Percentiles rank a stretch among this genome's conserved stretches.
phyloP scores from a whole-genome alignment of 1,140 invertebrate species.

The Trinorchestia longiramus region DNA sequence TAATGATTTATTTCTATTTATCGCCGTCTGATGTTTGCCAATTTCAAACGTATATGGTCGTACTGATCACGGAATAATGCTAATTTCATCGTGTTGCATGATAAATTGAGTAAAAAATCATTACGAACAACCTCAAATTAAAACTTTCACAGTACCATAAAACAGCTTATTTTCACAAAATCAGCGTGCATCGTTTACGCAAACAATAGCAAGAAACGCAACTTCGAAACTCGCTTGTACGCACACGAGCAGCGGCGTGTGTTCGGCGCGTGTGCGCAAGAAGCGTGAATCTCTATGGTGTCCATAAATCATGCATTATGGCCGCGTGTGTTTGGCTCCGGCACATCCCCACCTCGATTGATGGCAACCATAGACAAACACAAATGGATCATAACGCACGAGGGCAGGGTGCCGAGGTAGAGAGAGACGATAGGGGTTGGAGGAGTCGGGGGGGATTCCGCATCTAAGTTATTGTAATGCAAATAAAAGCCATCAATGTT shows the following conservation, averaged over 20 bases:
- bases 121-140: neutral
- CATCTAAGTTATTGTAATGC: neutral
- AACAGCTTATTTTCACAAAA: too few species aligned
- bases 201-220: neutral
- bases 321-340: constrained; percentile 40
- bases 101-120: neutral
- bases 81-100: neutral
- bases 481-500: neutral
- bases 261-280: neutral
- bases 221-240: neutral
- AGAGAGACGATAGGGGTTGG: neutral
- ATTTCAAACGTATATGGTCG: neutral
- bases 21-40: neutral
- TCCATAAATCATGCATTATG: constrained; percentile 40
- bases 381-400: constrained; percentile 38
- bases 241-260: neutral
- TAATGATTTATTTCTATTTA: neutral
- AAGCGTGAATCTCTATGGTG: constrained; percentile 40
- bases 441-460: neutral
- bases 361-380: constrained; percentile 43
- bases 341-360: constrained; percentile 24
- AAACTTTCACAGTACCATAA: neutral
- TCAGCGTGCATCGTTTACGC: neutral
- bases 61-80: neutral
- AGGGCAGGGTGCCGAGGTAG: neutral